Conservation (phyloP, 2,113 vertebrate species). For the Phaethornis superciliosus region DNA sequence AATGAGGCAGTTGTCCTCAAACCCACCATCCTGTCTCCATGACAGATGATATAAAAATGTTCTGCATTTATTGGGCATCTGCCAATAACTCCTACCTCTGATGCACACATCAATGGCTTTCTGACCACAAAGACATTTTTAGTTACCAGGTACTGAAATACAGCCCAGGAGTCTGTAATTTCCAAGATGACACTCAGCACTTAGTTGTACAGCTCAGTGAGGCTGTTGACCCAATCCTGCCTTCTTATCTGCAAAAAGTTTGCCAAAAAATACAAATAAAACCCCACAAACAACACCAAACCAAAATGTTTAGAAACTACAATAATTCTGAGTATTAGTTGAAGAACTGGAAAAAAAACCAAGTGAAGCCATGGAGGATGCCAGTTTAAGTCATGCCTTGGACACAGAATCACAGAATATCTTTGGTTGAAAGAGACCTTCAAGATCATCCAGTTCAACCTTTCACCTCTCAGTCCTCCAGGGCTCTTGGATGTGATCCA, state of each 20-base stretch:
- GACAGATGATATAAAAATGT: constrained; percentile 43
- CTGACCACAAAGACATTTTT: constrained; percentile 48
- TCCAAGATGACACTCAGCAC: background rate
- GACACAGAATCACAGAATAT: background rate
- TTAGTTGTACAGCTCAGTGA: background rate
- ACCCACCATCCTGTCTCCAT: constrained; percentile 38
- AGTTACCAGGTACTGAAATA: constrained; percentile 56
- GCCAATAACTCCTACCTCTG: constrained; percentile 26
- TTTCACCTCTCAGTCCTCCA: background rate
- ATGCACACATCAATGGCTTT: constrained; percentile 34
- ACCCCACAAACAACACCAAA: background rate
- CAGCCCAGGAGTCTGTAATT: background rate
- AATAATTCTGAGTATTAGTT: background rate
- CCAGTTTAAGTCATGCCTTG: background rate
- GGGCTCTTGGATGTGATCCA: background rate
- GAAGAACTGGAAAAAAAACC: background rate
- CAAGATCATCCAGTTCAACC: too few relatives aligned
- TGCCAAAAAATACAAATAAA: background rate
- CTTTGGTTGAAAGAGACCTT: too few relatives aligned
- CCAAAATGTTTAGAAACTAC: background rate
- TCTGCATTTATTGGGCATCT: constrained; percentile 30
- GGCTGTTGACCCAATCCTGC: background rate
- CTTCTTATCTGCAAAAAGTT: background rate
- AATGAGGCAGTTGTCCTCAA: background rate
- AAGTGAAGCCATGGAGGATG: background rate